Evolutionary conservation across 2,113 vertebrate species (phyloP).

Genomic region (Heterotilapia buettikoferi): DNA sequence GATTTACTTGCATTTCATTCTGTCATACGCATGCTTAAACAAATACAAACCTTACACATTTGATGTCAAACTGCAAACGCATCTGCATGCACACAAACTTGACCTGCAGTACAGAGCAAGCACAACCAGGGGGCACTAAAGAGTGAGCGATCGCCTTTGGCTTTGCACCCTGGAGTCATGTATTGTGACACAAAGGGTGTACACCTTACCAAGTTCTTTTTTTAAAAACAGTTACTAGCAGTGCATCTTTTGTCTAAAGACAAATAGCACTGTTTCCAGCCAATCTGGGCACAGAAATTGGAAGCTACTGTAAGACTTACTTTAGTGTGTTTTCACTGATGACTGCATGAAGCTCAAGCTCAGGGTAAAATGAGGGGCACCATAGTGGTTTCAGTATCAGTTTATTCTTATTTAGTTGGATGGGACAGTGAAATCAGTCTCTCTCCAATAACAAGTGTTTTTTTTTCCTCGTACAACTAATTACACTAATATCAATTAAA

Average conservation of each 20-base stretch:
- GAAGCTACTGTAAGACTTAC: neutral
- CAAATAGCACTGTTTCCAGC: neutral
- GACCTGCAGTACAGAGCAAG: conserved; percentile 3
- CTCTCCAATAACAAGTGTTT: neutral
- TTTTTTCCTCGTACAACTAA: neutral
- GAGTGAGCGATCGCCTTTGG: neutral
- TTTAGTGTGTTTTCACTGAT: neutral
- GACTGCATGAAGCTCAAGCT: neutral
- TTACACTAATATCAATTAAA: neutral
- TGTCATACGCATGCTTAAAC: neutral
- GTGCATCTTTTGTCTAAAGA: neutral
- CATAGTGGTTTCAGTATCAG: neutral
- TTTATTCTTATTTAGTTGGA: neutral
- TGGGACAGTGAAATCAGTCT: neutral
- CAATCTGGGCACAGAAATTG: neutral
- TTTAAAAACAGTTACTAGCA: neutral
- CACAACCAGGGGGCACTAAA: conserved; percentile 45
- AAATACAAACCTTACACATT: neutral
- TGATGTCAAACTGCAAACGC: neutral
- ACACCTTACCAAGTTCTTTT: neutral
- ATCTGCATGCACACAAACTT: neutral
- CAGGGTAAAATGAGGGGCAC: neutral
- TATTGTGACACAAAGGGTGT: neutral
- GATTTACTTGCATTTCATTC: neutral
- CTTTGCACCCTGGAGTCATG: neutral